A percentile compares a stretch with the other conserved stretches of the same genome.
Conservation (phyloP, 2,797 vertebrate genomes). For the Silurus lanzhouensis region DNA sequence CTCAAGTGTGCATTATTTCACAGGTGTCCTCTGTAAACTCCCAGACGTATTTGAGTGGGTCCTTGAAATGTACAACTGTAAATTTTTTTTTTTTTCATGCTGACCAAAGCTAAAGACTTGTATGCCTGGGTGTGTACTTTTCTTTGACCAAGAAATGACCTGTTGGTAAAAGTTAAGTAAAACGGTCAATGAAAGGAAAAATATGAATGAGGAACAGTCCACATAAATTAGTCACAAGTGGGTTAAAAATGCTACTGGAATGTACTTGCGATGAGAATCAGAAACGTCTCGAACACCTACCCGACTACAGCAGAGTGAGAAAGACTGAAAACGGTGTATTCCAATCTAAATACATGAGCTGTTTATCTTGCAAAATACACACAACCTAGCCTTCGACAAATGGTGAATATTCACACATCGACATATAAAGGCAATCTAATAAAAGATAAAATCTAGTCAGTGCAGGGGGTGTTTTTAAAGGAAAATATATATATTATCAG, state of each 20-base stretch:
- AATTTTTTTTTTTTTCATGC: neutral
- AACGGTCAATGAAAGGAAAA: neutral
- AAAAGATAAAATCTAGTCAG: slow-evolving; percentile 43
- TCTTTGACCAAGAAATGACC: slow-evolving; percentile 12
- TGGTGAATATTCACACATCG: slow-evolving; percentile 33
- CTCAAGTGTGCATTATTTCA: slow-evolving; percentile 43
- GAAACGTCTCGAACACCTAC: slow-evolving; percentile 19
- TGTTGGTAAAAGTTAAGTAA: neutral
- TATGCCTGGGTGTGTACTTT: neutral
- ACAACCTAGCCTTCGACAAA: slow-evolving; percentile 39
- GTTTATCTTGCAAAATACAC: slow-evolving; percentile 42
- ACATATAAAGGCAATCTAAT: slow-evolving; percentile 41
- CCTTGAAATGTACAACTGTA: slow-evolving; percentile 4
- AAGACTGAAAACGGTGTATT: slow-evolving; percentile 32
- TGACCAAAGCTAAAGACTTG: slow-evolving; percentile 3
- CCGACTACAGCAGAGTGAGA: slow-evolving; percentile 23
- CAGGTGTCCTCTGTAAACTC: slow-evolving; percentile 38
- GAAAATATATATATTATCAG: slow-evolving; percentile 2
- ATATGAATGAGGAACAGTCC: neutral
- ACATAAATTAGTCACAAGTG: slow-evolving; percentile 37
- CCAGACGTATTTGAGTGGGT: slow-evolving; percentile 23
- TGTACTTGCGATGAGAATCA: slow-evolving; percentile 41
- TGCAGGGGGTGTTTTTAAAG: slow-evolving; percentile 26
- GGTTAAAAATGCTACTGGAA: slow-evolving; percentile 43
- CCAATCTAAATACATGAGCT: slow-evolving; percentile 24